Evolutionary conservation across 2,888 invertebrate species (phyloP).

Genomic region (Ceraclea dissimilis): DNA sequence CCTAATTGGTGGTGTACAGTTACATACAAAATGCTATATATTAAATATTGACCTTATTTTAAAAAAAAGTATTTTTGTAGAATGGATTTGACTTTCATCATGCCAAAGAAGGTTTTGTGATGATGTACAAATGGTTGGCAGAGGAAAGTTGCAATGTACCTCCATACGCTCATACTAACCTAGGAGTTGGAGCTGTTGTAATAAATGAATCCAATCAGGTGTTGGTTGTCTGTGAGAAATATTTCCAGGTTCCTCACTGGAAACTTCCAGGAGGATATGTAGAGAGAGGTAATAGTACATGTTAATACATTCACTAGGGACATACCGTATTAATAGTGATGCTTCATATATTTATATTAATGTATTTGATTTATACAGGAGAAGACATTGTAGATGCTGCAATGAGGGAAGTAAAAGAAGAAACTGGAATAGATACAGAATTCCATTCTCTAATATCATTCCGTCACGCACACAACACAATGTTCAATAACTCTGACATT

Average conservation of each 20-base stretch:
- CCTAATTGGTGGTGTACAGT: no score
- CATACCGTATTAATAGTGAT: no score
- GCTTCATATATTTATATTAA: no score
- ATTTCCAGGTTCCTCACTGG: conserved; percentile 58
- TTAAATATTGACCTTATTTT: no score
- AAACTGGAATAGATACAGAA: conserved; percentile 73
- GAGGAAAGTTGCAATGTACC: conserved; percentile 57
- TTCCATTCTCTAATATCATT: conserved; percentile 71
- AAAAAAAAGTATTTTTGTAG: no score
- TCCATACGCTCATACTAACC: conserved; percentile 67
- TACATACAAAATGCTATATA: no score
- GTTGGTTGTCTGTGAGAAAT: conserved; percentile 73
- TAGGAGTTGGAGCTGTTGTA: conserved; percentile 82
- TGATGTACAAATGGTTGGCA: conserved; percentile 77
- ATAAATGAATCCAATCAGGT: conserved; percentile 69
- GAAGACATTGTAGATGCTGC: conserved; percentile 79
- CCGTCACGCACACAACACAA: conserved; percentile 68
- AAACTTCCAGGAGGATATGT: conserved; percentile 91
- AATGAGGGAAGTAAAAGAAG: conserved; percentile 80
- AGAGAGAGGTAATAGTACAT: conserved; percentile 57
- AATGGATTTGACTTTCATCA: conserved; percentile 84
- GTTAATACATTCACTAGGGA: no score
- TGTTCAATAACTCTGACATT: conserved; percentile 80
- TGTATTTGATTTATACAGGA: conserved; percentile 37
- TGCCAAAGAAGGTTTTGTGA: conserved; percentile 68